Conservation (phyloP, 2,888 invertebrate genomes). For the Drosophila bunnanda region DNA sequence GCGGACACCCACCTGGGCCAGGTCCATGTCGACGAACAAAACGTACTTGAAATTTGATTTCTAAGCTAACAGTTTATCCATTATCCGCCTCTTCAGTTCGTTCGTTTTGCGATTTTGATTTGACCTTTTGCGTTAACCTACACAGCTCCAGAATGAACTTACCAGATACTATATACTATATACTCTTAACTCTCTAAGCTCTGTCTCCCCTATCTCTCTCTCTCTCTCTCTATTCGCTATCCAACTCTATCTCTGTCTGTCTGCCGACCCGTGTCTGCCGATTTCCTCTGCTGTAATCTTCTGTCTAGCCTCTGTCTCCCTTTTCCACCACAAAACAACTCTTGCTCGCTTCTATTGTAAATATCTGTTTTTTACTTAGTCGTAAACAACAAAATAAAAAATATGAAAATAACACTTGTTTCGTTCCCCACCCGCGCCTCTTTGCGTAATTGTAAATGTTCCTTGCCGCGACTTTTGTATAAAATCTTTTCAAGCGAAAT, state of each 20-base stretch:
- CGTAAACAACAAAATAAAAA: slow-evolving; percentile 13
- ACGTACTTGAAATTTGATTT: slow-evolving; percentile 83
- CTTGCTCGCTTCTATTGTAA: slow-evolving; percentile 59
- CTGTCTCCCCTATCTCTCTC: slow-evolving; percentile 19
- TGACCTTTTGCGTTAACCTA: slow-evolving; percentile 42
- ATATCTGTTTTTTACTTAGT: slow-evolving; percentile 43
- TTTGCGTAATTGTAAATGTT: slow-evolving; percentile 33
- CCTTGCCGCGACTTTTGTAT: slow-evolving; percentile 17
- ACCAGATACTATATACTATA: slow-evolving; percentile 6
- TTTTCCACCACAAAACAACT: slow-evolving; percentile 19
- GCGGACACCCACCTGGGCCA: slow-evolving; percentile 93
- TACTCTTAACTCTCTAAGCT: slow-evolving; percentile 48
- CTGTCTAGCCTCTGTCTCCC: slow-evolving; percentile 55
- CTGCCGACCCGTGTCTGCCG: slow-evolving; percentile 57
- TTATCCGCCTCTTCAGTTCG: slow-evolving; percentile 40
- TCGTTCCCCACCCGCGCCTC: slow-evolving; percentile 23
- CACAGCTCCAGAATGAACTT: slow-evolving; percentile 47
- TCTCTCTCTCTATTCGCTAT: slow-evolving; percentile 45
- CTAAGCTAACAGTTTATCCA: slow-evolving; percentile 54
- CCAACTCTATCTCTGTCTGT: slow-evolving; percentile 49
- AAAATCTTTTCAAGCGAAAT: not conserved
- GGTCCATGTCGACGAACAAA: slow-evolving; percentile 88
- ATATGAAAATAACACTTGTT: slow-evolving; percentile 24
- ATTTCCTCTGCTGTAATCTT: slow-evolving; percentile 67
- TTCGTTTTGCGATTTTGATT: slow-evolving; percentile 44